A percentile compares a stretch with the other conserved stretches of the same genome.
phyloP scores from a whole-genome alignment of 2,888 invertebrate genomes.

The Nephrotoma appendiculata region DNA sequence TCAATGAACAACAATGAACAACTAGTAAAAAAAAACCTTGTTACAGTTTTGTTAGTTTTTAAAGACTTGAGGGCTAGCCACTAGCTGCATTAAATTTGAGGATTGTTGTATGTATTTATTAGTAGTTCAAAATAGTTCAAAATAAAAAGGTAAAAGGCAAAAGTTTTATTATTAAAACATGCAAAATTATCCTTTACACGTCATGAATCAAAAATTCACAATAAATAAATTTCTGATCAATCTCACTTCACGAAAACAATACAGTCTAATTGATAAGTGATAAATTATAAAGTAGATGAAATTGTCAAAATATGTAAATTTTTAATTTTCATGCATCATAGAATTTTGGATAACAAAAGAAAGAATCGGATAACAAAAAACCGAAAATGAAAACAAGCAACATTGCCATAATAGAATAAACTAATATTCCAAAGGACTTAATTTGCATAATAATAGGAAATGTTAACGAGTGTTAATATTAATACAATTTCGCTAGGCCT shows the following conservation, averaged over 20 bases:
- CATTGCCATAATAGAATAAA: background rate
- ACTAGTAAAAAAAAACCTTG: background rate
- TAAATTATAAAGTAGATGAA: background rate
- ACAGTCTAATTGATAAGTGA: background rate
- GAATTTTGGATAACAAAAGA: background rate
- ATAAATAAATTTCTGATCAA: background rate
- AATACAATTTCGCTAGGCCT: background rate
- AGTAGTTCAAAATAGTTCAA: background rate
- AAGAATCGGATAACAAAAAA: background rate
- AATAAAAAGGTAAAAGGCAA: background rate
- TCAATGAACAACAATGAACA: background rate
- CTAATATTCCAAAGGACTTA: background rate
- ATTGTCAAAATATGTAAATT: conserved; percentile 1
- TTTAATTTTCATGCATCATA: background rate
- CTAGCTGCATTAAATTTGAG: background rate
- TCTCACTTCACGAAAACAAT: background rate
- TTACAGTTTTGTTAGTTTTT: background rate
- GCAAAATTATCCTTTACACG: no score
- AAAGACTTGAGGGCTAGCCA: background rate
- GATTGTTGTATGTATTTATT: background rate
- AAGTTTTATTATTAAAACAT: background rate
- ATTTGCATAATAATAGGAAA: background rate
- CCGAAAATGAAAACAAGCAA: background rate
- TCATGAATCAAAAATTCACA: background rate
- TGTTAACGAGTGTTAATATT: conserved; percentile 1